Percentiles rank a stretch among this genome's conserved stretches.
Evolutionary conservation across 2,113 vertebrate species (phyloP).

Genomic region (Neogobius melanostomus): DNA sequence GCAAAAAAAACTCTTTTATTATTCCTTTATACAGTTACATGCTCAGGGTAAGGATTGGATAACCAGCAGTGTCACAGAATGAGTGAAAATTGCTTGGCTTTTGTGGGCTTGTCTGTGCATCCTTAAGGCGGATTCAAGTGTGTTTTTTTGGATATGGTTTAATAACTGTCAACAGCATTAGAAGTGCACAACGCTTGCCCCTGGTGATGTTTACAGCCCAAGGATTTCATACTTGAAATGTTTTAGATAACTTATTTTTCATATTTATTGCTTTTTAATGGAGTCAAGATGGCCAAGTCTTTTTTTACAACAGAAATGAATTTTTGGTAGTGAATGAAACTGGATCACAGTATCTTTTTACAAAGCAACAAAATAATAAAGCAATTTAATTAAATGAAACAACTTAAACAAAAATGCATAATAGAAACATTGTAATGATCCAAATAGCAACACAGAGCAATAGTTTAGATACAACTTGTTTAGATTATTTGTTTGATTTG

Average conservation of each 20-base stretch:
- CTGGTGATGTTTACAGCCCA: constrained; percentile 32
- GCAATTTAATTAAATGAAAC: no score
- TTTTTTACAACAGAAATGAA: constrained; percentile 34
- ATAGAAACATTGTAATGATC: constrained; percentile 12
- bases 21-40: constrained; percentile 10
- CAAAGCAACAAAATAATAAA: constrained; percentile 17
- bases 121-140: constrained; percentile 10
- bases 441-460: constrained; percentile 16
- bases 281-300: constrained; percentile 23
- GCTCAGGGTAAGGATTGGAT: constrained; percentile 36
- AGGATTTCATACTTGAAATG: constrained; percentile 72
- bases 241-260: constrained; percentile 69
- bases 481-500: constrained; percentile 20
- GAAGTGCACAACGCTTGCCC: constrained; percentile 13
- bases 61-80: constrained; percentile 27
- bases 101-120: constrained; percentile 12
- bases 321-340: constrained; percentile 20
- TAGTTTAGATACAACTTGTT: constrained; percentile 31
- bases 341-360: constrained; percentile 5
- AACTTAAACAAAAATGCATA: background rate
- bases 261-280: constrained; percentile 74
- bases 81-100: constrained; percentile 9
- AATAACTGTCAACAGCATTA: constrained; percentile 16
- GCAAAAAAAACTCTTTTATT: constrained; percentile 1
- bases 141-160: background rate